Evolutionary conservation across 2,113 vertebrate genomes (phyloP).

Genomic region (Fulmarus glacialis): DNA sequence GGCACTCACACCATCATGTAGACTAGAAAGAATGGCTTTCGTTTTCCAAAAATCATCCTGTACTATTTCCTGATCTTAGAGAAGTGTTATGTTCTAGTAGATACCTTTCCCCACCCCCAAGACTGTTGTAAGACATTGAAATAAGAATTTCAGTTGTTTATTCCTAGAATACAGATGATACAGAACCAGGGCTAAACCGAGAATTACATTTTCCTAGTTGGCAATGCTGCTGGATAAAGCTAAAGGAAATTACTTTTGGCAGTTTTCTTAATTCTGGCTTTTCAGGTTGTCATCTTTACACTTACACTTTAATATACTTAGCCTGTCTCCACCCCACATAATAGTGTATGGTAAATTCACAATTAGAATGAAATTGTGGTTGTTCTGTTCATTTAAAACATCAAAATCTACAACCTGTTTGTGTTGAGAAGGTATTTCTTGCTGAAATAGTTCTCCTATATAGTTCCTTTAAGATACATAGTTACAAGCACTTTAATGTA

Average conservation of each 20-base stretch:
- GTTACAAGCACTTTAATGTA: background rate
- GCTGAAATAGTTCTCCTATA: background rate
- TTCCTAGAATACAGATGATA: background rate
- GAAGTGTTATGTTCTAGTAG: background rate
- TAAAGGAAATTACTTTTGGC: background rate
- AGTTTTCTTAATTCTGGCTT: background rate
- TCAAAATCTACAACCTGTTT: background rate
- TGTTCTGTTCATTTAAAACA: background rate
- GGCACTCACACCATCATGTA: background rate
- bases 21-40: rapidly evolving
- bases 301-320: too few relatives aligned
- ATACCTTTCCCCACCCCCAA: rapidly evolving
- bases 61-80: rapidly evolving
- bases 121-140: background rate
- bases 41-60: background rate
- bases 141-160: background rate
- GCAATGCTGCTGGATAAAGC: background rate
- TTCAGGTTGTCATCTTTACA: background rate
- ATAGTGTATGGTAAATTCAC: background rate
- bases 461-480: background rate
- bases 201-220: background rate
- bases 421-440: background rate
- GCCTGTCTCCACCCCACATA: background rate
- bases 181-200: background rate
- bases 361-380: background rate